Conservation (phyloP, 2,888 invertebrate genomes). For the Leucania comma region DNA sequence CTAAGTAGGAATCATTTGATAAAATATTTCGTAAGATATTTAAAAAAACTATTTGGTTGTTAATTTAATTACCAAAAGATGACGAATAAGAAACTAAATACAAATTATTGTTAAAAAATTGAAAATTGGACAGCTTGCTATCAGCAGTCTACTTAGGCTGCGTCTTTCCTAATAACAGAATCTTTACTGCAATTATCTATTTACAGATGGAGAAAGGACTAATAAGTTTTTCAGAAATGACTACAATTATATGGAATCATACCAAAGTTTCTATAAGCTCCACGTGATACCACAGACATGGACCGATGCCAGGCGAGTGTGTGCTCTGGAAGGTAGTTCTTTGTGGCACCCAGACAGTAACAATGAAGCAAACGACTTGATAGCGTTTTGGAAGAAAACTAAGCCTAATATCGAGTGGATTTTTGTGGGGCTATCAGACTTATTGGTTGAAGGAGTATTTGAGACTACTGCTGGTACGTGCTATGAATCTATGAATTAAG, state of each 20-base stretch:
- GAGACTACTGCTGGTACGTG: slow-evolving; percentile 72
- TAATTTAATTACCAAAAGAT: too few species aligned
- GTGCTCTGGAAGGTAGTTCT: slow-evolving; percentile 76
- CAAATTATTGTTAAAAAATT: too few species aligned
- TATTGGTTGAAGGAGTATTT: slow-evolving; percentile 75
- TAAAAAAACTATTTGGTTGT: too few species aligned
- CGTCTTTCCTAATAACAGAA: too few species aligned
- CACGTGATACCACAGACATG: slow-evolving; percentile 76
- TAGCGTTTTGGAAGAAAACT: slow-evolving; percentile 69
- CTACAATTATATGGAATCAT: slow-evolving; percentile 75
- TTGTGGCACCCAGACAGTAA: slow-evolving; percentile 79
- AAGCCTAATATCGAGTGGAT: slow-evolving; percentile 54
- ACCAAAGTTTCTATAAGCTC: slow-evolving; percentile 80
- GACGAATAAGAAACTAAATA: too few species aligned
- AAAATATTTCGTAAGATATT: too few species aligned
- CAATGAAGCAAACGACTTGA: slow-evolving; percentile 71
- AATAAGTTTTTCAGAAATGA: slow-evolving; percentile 80
- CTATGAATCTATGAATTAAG: too few species aligned
- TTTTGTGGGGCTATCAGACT: slow-evolving; percentile 69
- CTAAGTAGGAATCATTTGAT: too few species aligned
- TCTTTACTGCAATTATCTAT: background rate
- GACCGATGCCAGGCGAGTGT: slow-evolving; percentile 75
- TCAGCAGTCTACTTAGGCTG: too few species aligned
- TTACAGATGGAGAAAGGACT: slow-evolving; percentile 74
- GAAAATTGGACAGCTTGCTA: too few species aligned